Conservation (phyloP, 1,140 invertebrate genomes). For the Listronotus oregonensis region DNA sequence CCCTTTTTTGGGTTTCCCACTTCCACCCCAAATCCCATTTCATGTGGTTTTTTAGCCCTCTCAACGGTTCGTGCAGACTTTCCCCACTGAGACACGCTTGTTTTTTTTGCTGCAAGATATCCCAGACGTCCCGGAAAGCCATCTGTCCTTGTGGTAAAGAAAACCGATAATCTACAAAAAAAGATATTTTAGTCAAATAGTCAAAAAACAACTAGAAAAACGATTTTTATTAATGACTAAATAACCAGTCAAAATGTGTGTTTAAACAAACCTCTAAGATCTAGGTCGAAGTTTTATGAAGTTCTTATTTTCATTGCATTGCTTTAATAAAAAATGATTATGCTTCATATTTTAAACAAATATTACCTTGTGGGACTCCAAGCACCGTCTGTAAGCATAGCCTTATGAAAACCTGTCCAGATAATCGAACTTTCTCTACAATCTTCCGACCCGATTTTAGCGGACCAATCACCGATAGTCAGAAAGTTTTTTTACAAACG, state of each 20-base stretch:
- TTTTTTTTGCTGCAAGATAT: conserved; percentile 84
- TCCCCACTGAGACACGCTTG: conserved; percentile 82
- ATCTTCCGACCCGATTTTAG: conserved; percentile 92
- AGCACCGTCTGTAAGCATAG: conserved; percentile 78
- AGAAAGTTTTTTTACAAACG: conserved; percentile 90
- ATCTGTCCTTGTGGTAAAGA: conserved; percentile 85
- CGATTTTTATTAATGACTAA: too few relatives aligned
- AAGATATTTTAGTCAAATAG: too few relatives aligned
- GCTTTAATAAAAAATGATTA: too few relatives aligned
- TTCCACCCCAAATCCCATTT: conserved; percentile 76
- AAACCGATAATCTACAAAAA: conserved; percentile 75
- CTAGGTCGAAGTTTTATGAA: too few relatives aligned
- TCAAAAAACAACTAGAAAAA: too few relatives aligned
- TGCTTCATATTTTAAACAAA: too few relatives aligned
- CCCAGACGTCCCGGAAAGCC: conserved; percentile 91
- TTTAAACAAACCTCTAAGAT: too few relatives aligned
- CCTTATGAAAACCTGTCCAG: conserved; percentile 82
- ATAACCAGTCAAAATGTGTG: too few relatives aligned
- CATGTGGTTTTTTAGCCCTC: conserved; percentile 59
- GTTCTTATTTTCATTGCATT: too few relatives aligned
- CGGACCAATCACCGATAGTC: conserved; percentile 90
- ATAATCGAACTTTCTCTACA: conserved; percentile 88
- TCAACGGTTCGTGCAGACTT: conserved; percentile 71
- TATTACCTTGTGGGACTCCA: conserved; percentile 88
- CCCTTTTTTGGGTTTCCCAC: conserved; percentile 85